Evolutionary conservation across 1,140 invertebrate genomes (phyloP).

Genomic region (Micrasema minimum): DNA sequence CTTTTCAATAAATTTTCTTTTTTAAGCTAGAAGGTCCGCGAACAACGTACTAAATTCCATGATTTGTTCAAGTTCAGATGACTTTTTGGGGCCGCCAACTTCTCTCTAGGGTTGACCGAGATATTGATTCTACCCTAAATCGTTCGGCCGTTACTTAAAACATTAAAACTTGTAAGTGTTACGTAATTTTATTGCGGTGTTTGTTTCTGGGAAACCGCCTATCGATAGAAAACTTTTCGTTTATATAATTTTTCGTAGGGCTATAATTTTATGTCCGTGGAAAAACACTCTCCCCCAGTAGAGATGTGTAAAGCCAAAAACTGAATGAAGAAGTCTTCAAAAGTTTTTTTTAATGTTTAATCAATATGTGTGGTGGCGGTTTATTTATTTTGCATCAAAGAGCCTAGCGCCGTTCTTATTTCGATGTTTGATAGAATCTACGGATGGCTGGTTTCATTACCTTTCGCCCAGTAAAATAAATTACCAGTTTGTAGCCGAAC

Average conservation of each 20-base stretch:
- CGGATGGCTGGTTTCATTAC: too few relatives aligned
- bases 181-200: slow-evolving; percentile 35
- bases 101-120: background rate
- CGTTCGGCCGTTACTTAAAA: slow-evolving; percentile 20
- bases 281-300: slow-evolving; percentile 12
- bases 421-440: background rate
- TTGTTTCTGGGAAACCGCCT: slow-evolving; percentile 20
- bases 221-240: slow-evolving; percentile 7
- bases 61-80: slow-evolving; percentile 46
- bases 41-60: slow-evolving; percentile 44
- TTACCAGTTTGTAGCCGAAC: too few relatives aligned
- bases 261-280: slow-evolving; percentile 20
- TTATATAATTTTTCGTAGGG: slow-evolving; percentile 19
- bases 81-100: slow-evolving; percentile 26
- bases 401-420: slow-evolving; percentile 4
- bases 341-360: slow-evolving; percentile 34
- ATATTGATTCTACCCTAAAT: slow-evolving; percentile 21
- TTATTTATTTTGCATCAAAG: slow-evolving; percentile 27
- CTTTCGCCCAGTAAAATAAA: too few relatives aligned
- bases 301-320: slow-evolving; percentile 14
- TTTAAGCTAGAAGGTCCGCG: slow-evolving; percentile 46
- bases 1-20: slow-evolving; percentile 44
- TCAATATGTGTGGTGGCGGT: slow-evolving; percentile 10
- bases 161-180: slow-evolving; percentile 34
- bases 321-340: slow-evolving; percentile 20